phyloP scores from a whole-genome alignment of 2,797 vertebrate species.

The Lates japonicus region DNA sequence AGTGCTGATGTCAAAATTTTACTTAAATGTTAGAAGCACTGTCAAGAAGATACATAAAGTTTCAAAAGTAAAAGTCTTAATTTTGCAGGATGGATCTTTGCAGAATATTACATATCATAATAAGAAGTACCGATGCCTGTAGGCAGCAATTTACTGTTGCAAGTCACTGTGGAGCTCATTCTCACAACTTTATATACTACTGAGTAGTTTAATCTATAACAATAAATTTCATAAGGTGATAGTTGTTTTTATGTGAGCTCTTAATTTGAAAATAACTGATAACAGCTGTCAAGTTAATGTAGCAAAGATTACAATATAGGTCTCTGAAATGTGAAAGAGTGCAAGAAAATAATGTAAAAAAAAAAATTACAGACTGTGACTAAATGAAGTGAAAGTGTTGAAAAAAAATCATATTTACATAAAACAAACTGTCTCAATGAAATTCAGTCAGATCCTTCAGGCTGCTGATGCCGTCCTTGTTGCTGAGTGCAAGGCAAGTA shows the following conservation, averaged over 20 bases:
- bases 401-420: constrained; percentile 22
- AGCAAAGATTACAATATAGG: not conserved
- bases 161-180: not conserved
- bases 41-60: not conserved
- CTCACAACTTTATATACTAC: not conserved
- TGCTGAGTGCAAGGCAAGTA: constrained; percentile 31
- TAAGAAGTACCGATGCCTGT: not conserved
- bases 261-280: not conserved
- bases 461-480: constrained; percentile 34
- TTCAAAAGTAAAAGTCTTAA: not conserved
- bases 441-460: constrained; percentile 45
- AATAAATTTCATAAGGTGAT: not conserved
- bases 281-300: not conserved
- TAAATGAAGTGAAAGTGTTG: not conserved
- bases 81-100: not conserved
- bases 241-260: not conserved
- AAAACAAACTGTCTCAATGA: constrained; percentile 25
- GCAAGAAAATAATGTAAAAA: not conserved
- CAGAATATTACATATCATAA: not conserved
- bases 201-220: not conserved
- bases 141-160: not conserved
- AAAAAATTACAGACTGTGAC: not conserved
- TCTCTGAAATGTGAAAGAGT: not conserved
- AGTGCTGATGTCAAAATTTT: not conserved
- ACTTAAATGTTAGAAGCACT: not conserved